A percentile compares a stretch with the other conserved stretches of the same genome.
phyloP scores from a whole-genome alignment of 2,797 vertebrate species.

The Urosaurus nigricauda region DNA sequence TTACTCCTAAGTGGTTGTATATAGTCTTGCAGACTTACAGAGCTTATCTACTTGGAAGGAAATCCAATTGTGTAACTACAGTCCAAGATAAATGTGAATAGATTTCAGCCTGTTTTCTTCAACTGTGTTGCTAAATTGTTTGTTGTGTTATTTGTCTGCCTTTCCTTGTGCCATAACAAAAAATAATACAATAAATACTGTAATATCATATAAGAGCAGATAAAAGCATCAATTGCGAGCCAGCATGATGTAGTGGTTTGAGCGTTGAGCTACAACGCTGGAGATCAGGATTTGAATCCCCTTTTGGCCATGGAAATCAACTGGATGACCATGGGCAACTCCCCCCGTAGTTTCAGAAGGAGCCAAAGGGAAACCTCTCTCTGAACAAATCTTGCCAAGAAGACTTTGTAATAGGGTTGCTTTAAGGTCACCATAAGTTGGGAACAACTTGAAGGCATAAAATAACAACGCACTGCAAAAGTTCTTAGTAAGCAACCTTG shows the following conservation, averaged over 20 bases:
- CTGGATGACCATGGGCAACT: too few relatives aligned
- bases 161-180: not conserved
- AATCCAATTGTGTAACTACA: not conserved
- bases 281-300: too few relatives aligned
- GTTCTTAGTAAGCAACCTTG: constrained; percentile 11
- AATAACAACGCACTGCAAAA: not conserved
- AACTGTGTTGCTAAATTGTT: not conserved
- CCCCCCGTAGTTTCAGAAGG: too few relatives aligned
- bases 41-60: not conserved
- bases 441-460: too few relatives aligned
- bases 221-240: not conserved
- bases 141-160: not conserved
- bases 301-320: too few relatives aligned
- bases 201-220: not conserved
- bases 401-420: too few relatives aligned
- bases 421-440: too few relatives aligned
- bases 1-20: too few relatives aligned
- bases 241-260: too few relatives aligned
- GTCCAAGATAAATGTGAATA: not conserved
- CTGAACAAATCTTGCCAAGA: too few relatives aligned
- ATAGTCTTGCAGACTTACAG: not conserved
- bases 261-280: too few relatives aligned
- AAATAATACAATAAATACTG: not conserved
- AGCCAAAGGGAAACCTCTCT: too few relatives aligned
- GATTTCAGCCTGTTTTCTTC: not conserved